Base-by-base conservation (phyloP, 1,140 invertebrate species). In the Pseudomyrmex flavicornis region DNA sequence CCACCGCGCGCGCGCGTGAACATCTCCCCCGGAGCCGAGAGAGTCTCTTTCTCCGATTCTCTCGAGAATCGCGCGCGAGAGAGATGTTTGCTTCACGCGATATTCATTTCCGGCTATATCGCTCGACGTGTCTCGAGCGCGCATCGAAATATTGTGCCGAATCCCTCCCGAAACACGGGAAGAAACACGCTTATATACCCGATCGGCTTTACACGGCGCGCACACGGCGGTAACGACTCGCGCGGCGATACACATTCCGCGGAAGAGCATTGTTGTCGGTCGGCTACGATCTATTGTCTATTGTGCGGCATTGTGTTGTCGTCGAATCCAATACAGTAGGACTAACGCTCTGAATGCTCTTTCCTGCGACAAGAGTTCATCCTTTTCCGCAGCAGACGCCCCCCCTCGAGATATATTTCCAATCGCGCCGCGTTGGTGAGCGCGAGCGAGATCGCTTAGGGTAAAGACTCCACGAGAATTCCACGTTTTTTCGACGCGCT, bases 221-320 rank as follows among this genome's bases (percentile, higher is more conserved):
- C 17, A 22, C 15, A 46, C 17, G 44, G 20, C 26, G 20, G 44
- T 48, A 59, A 48, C 74, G 63, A 77, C 50, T 68, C 50, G 52
- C 59, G 66, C 76, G 66, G 35, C 35, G 35, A 17, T 58, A 80
- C 44, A 80, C 66, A 80, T 80, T 80, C 66, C 65, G 65, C 65
- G 76, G 76, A 69, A 79, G 65, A 44, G 65, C 54, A 79, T 79
- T 79, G 76, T 80, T 80, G 44, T 61, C 52, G 35, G 35, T 35
- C 22, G 44, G 54, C 76, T 46, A 61, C 54, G 22, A 80, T 80
- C 54, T 70, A 80, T 80, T 80, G 54, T 80, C 66, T 80, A 80
- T 70, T 80, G 76, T 80, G 20, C 76, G 54, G 54, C 54, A 59
- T 52, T 58, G 59, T 79, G 54, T 59, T 17, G 65, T 79, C 44